Percentiles rank a stretch among this genome's conserved stretches.
Evolutionary conservation across 1,140 invertebrate genomes (phyloP).

Genomic region (Brachystomella parvula): DNA sequence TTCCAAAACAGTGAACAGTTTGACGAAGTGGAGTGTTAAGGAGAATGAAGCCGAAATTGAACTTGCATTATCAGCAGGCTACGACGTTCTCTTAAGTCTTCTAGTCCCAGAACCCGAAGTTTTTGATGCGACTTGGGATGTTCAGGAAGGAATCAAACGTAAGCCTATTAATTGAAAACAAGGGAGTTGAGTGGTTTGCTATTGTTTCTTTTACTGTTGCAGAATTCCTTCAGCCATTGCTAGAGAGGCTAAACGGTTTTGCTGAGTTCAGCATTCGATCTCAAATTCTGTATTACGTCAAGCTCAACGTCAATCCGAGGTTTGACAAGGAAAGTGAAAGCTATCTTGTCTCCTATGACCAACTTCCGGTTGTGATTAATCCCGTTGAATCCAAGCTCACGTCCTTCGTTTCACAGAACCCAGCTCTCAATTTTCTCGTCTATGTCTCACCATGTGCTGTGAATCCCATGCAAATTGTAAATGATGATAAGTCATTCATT

Average conservation of each 20-base stretch:
- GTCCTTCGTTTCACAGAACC: conserved; percentile 69
- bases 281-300: conserved; percentile 66
- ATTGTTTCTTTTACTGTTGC: conserved; percentile 40
- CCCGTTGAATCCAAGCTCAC: conserved; percentile 50
- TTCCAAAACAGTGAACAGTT: conserved; percentile 10
- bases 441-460: conserved; percentile 66
- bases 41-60: conserved; percentile 42
- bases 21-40: conserved; percentile 11
- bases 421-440: conserved; percentile 73
- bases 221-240: conserved; percentile 67
- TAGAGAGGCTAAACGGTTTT: conserved; percentile 56
- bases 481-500: conserved; percentile 38
- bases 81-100: conserved; percentile 67
- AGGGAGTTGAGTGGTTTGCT: conserved; percentile 16
- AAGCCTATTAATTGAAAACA: conserved; percentile 26
- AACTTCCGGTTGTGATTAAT: conserved; percentile 47
- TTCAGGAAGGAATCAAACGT: conserved; percentile 54
- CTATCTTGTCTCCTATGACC: conserved; percentile 40
- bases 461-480: conserved; percentile 61
- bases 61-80: conserved; percentile 51
- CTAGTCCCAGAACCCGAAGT: conserved; percentile 67
- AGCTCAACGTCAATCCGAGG: conserved; percentile 53
- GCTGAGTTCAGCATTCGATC: conserved; percentile 72
- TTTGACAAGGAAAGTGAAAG: conserved; percentile 28
- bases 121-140: conserved; percentile 59